These are phyloP conservation scores for Cisticola juncidis DNA, from an alignment of 2,113 vertebrate genomes.

Conservation along the genomic window DNA sequence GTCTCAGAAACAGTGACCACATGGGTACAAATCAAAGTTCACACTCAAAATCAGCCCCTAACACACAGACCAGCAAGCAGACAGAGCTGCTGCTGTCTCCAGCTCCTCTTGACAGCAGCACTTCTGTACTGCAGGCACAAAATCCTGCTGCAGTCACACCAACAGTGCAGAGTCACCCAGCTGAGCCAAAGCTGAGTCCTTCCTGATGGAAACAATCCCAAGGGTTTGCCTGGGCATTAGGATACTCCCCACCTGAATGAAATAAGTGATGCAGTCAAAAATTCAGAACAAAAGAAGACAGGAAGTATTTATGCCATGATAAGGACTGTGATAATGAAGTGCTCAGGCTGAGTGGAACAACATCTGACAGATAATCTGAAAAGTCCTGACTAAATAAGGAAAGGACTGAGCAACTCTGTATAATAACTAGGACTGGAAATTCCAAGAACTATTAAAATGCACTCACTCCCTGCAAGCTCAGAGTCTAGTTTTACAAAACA, in stretches of 20 bases:
- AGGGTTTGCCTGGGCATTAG: not conserved
- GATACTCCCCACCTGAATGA: not conserved
- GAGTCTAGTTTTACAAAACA: not conserved
- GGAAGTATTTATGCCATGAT: not conserved
- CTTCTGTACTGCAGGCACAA: not conserved
- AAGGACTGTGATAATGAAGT: not conserved
- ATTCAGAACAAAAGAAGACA: not conserved
- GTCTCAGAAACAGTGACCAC: rapidly evolving
- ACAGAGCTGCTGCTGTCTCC: not conserved
- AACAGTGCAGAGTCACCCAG: not conserved
- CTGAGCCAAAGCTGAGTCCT: not conserved
- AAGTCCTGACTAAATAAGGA: slow-evolving; percentile 11
- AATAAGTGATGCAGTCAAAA: not conserved
- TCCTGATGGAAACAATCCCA: not conserved
- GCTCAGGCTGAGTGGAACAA: not conserved
- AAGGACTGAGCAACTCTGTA: not conserved
- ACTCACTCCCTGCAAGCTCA: not conserved
- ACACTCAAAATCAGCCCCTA: not conserved
- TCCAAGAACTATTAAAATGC: not conserved
- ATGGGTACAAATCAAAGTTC: not conserved
- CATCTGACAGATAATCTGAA: not conserved
- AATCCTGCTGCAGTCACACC: not conserved
- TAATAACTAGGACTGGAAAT: not conserved
- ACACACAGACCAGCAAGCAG: not conserved
- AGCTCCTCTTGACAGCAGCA: not conserved